These are phyloP conservation scores for Phymatocera aterrima DNA, from an alignment of 2,888 invertebrate species.

Conservation along the genomic window DNA sequence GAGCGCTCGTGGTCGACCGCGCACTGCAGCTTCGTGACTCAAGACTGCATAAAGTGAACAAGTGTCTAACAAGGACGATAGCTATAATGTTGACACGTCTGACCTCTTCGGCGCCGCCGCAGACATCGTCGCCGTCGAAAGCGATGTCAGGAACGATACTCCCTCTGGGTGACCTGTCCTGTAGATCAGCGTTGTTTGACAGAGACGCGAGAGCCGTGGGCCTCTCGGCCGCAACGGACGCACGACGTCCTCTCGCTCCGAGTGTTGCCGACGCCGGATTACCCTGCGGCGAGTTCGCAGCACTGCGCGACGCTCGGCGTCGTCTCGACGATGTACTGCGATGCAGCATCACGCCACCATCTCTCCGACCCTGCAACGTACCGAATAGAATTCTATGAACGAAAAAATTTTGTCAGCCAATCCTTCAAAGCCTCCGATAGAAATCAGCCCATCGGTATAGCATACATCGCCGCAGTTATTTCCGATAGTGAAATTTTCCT, in stretches of 20 bases:
- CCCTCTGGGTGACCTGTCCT: conserved; percentile 79
- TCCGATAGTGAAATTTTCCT: no score
- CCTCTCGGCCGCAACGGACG: conserved; percentile 70
- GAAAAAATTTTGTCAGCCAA: no score
- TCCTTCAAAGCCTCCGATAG: no score
- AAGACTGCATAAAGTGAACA: no score
- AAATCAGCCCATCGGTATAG: not conserved
- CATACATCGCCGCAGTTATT: no score
- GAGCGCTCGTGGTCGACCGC: no score
- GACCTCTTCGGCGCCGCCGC: conserved; percentile 18
- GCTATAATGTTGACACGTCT: not conserved
- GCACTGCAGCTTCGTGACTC: no score
- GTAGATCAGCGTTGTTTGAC: conserved; percentile 69
- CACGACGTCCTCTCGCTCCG: conserved; percentile 68
- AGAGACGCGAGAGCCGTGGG: conserved; percentile 62
- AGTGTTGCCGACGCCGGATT: conserved; percentile 74
- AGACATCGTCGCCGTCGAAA: conserved; percentile 74
- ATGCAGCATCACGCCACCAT: conserved; percentile 78
- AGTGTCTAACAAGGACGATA: not conserved
- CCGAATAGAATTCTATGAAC: no score
- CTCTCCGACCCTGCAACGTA: conserved; percentile 39
- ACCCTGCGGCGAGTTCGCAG: conserved; percentile 81
- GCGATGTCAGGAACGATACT: conserved; percentile 80
- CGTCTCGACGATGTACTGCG: conserved; percentile 83
- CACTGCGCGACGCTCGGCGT: conserved; percentile 81